Evolutionary conservation across 1,140 invertebrate species (phyloP).

Genomic region (Drosophila prosaltans): DNA sequence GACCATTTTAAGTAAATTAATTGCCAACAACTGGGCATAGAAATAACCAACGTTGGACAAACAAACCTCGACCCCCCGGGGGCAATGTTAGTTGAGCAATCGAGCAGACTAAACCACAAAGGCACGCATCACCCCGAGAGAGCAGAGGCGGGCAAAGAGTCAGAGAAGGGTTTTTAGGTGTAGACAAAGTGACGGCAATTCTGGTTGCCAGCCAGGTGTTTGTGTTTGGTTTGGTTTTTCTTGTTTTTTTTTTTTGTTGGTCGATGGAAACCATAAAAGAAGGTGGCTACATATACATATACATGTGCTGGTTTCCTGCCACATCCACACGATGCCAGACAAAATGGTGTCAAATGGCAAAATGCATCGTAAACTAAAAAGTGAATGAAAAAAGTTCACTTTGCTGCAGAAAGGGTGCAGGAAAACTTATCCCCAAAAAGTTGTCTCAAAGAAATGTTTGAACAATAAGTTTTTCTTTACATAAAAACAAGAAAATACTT

Average conservation of each 20-base stretch:
- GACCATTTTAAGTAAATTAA: constrained; percentile 55
- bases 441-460: neutral
- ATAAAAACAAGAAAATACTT: neutral
- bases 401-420: constrained; percentile 15
- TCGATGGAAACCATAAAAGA: constrained; percentile 69
- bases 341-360: constrained; percentile 79
- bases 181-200: neutral
- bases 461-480: neutral
- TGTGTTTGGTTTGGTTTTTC: constrained; percentile 42
- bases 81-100: constrained; percentile 73
- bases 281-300: constrained; percentile 22
- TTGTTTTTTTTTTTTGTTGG: constrained; percentile 10
- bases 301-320: constrained; percentile 24
- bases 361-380: constrained; percentile 70
- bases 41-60: constrained; percentile 27
- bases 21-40: constrained; percentile 50
- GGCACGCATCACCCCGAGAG: constrained; percentile 44
- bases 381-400: constrained; percentile 50
- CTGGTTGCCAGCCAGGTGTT: constrained; percentile 40
- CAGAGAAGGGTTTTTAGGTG: constrained; percentile 18
- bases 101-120: constrained; percentile 67
- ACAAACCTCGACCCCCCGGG: constrained; percentile 8
- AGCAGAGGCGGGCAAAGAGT: constrained; percentile 14
- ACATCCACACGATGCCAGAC: constrained; percentile 53
- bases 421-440: neutral